A percentile compares a stretch with the other conserved stretches of the same genome.
Conservation (phyloP, 1,140 invertebrate genomes). For the Bombus superbus region DNA sequence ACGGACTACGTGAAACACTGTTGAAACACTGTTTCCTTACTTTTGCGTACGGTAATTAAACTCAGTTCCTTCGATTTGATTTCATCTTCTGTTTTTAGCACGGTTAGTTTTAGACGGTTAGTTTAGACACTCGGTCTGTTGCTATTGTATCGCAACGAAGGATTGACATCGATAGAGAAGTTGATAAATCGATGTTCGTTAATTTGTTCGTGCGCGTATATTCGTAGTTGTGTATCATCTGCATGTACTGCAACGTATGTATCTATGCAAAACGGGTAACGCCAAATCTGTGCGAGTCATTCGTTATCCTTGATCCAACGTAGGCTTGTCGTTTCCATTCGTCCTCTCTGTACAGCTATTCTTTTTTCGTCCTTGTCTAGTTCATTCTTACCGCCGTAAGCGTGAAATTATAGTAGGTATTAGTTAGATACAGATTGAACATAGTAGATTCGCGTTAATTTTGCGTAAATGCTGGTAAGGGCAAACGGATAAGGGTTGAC, state of each 20-base stretch:
- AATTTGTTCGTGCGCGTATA: neutral
- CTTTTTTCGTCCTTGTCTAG: neutral
- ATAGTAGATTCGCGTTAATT: neutral
- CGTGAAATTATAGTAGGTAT: too few species aligned
- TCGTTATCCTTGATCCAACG: constrained; percentile 21
- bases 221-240: neutral
- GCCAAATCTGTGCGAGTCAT: constrained; percentile 24
- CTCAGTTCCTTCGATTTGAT: neutral
- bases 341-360: neutral
- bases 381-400: too few species aligned
- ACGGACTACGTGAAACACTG: neutral
- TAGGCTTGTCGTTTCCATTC: neutral
- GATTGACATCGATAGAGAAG: neutral
- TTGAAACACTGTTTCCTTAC: neutral
- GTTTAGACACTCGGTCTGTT: neutral
- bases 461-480: neutral
- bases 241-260: neutral
- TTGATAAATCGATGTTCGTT: neutral
- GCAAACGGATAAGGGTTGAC: too few species aligned
- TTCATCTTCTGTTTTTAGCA: too few species aligned
- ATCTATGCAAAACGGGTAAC: neutral
- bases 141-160: neutral
- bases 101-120: neutral
- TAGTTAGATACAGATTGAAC: too few species aligned
- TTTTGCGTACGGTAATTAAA: neutral